Base-by-base conservation (phyloP, 2,888 invertebrate genomes). In the Priocnemis perturbator region DNA sequence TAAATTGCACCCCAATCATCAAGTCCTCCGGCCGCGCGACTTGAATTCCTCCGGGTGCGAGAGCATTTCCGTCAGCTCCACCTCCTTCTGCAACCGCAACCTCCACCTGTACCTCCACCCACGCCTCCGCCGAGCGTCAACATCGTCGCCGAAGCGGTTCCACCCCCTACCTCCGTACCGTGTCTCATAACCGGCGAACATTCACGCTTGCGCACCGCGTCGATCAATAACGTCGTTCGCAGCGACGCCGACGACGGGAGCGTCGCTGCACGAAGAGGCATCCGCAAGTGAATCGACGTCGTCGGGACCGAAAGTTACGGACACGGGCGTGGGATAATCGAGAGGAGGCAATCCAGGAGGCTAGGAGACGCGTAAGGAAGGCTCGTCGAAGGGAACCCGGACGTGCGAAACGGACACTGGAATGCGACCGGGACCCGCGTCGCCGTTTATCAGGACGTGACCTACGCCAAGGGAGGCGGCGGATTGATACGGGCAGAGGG, bases 151-250 rank as follows among this genome's bases (percentile, higher is more conserved):
- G 26, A n/a, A n/a, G n/a, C n/a, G n/a, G n/a, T n/a, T 9, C 37
- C 7, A 37, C 37, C 37, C 37, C 30, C 64, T 53, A 60, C 70
- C 69, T 70, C 67, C 64, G 69, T 67, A 64, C 69, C 69, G 67
- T 74, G 66, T 69, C 72, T 71, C 69, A 60, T 61, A 60, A 58
- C 55, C 73, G 68, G 14, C 71, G 77, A 63, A 70, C 64, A 75
- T 62, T 74, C 77, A 75, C 78, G 80, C 77, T 77, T 79, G 71
- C 77, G 76, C 67, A 59, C 75, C 69, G 73, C 77, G 75, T 55
- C 78, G 78, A 78, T 78, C 77, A 78, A 78, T 78, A 78, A 71
- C 69, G 60, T 44, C 37, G 37, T 37, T 37, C 37, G 37, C 14
- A 7, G 37, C 37, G 37, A 37, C 37, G 37, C 37, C 37, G 37